These are phyloP conservation scores for Zaprionus ghesquierei DNA, from an alignment of 1,140 invertebrate species.

Conservation along the genomic window DNA sequence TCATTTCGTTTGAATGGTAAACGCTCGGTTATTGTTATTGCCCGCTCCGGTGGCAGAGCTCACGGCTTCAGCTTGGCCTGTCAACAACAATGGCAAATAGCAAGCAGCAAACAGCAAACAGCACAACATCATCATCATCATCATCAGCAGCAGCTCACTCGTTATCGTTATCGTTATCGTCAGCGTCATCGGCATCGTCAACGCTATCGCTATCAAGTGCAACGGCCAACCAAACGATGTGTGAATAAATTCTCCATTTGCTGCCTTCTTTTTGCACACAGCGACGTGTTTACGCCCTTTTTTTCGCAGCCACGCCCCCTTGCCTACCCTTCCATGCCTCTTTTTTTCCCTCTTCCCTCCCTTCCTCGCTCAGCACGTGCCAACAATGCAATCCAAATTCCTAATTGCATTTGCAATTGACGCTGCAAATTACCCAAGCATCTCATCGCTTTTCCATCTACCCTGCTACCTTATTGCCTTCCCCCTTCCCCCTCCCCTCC, in stretches of 20 bases:
- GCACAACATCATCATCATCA: constrained; percentile 18
- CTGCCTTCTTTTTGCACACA: too few species aligned
- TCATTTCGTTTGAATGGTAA: constrained; percentile 71
- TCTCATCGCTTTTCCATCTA: not conserved
- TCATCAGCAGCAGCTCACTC: not conserved
- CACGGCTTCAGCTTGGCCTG: constrained; percentile 11
- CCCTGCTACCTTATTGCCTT: not conserved
- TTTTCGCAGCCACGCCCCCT: constrained; percentile 7
- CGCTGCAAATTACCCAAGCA: not conserved
- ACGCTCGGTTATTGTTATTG: constrained; percentile 77
- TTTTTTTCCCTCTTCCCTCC: constrained; percentile 16
- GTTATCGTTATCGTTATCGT: not conserved
- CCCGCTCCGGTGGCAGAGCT: too few species aligned
- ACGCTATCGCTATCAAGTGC: constrained; percentile 34
- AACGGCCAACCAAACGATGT: constrained; percentile 54
- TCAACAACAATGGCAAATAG: constrained; percentile 11
- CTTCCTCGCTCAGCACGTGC: not conserved
- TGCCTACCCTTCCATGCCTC: not conserved
- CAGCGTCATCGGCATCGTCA: constrained; percentile 6
- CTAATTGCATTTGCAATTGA: constrained; percentile 6
- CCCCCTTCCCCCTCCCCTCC: not conserved
- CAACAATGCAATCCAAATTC: not conserved
- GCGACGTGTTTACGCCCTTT: constrained; percentile 62
- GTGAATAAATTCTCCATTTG: constrained; percentile 75
- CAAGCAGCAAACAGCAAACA: constrained; percentile 9